Percentiles rank a stretch among this genome's conserved stretches.
phyloP scores from a whole-genome alignment of 2,888 invertebrate species.

The Limnephilus auricula region DNA sequence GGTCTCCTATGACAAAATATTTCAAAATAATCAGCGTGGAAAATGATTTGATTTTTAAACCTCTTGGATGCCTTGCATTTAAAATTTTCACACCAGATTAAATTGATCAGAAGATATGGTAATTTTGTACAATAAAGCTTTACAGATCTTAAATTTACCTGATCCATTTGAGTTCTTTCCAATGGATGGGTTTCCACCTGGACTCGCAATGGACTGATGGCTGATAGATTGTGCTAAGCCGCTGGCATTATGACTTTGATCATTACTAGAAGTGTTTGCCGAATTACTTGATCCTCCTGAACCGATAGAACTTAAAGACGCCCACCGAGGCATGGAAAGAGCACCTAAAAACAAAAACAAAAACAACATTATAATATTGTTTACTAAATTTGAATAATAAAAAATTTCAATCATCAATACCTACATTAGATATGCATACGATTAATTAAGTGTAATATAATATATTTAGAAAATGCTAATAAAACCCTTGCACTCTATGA shows the following conservation, averaged over 20 bases:
- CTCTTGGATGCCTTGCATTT: too few relatives aligned
- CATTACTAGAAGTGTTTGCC: constrained; percentile 64
- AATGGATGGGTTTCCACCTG: constrained; percentile 73
- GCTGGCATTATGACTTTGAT: constrained; percentile 63
- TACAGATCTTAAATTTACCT: constrained; percentile 45
- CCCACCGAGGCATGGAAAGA: constrained; percentile 90
- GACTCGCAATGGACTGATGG: constrained; percentile 72
- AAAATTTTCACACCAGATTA: too few relatives aligned
- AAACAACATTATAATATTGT: not conserved
- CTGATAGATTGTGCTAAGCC: constrained; percentile 69
- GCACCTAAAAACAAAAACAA: constrained; percentile 79
- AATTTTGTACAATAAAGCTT: too few relatives aligned
- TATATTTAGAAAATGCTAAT: not conserved
- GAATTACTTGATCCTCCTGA: constrained; percentile 74
- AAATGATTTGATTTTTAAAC: too few relatives aligned
- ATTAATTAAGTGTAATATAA: not conserved
- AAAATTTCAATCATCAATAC: not conserved
- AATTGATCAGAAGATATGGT: too few relatives aligned
- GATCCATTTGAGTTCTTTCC: constrained; percentile 67
- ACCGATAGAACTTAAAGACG: constrained; percentile 82
- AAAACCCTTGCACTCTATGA: not conserved
- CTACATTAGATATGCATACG: not conserved
- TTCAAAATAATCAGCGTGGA: too few relatives aligned
- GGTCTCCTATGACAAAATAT: too few relatives aligned
- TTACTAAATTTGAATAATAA: not conserved